These are phyloP conservation scores for Ligdia adustata DNA, from an alignment of 2,888 invertebrate genomes.

Conservation along the genomic window DNA sequence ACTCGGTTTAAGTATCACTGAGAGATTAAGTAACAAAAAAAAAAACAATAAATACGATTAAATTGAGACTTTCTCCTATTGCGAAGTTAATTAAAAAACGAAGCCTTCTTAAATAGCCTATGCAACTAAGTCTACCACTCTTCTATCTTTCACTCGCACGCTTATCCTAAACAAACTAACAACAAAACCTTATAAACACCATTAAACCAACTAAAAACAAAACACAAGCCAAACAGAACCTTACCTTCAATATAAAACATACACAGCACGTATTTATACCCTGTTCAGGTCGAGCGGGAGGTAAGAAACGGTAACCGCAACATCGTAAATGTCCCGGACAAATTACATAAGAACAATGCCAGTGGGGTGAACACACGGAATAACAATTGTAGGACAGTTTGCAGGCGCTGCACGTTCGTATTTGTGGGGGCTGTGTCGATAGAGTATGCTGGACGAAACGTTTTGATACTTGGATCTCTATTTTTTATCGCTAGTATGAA, in stretches of 20 bases:
- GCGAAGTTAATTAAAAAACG: no score
- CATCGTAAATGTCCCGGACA: slow-evolving; percentile 73
- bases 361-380: slow-evolving; percentile 20
- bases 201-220: no score
- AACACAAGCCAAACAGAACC: neutral
- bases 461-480: slow-evolving; percentile 10
- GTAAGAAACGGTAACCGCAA: slow-evolving; percentile 58
- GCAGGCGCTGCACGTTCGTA: slow-evolving; percentile 47
- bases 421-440: slow-evolving; percentile 28
- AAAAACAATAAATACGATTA: no score
- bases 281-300: neutral
- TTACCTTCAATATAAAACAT: neutral
- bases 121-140: no score
- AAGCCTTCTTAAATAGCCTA: no score
- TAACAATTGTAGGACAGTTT: slow-evolving; percentile 36
- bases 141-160: no score
- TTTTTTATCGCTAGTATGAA: no score
- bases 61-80: no score
- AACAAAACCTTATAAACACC: no score
- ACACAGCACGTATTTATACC: slow-evolving; percentile 10
- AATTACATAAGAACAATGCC: slow-evolving; percentile 72
- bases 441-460: slow-evolving; percentile 17
- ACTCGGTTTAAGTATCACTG: no score
- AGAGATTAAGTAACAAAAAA: no score
- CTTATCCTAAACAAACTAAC: no score